Conservation (phyloP, 2,113 vertebrate species). For the Solea solea region DNA sequence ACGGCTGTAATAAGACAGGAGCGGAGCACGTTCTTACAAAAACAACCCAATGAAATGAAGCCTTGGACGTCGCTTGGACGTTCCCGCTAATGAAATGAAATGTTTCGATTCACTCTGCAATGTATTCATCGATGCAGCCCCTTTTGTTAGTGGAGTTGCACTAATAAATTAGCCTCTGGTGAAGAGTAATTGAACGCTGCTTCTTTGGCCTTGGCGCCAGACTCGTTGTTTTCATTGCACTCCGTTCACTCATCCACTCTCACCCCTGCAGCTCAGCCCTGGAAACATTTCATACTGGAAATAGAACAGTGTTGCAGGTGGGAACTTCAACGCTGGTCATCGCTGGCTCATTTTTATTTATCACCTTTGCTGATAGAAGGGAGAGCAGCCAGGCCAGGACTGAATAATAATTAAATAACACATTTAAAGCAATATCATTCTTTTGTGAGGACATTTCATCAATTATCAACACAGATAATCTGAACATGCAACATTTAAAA, state of each 20-base stretch:
- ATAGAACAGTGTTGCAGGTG: slow-evolving; percentile 22
- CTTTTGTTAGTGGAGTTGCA: slow-evolving; percentile 19
- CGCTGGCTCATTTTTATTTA: slow-evolving; percentile 32
- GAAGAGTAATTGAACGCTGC: slow-evolving; percentile 17
- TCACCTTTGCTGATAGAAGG: slow-evolving; percentile 33
- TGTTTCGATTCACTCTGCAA: slow-evolving; percentile 2
- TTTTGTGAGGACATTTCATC: too few relatives aligned
- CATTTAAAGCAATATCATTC: too few relatives aligned
- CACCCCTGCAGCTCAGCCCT: slow-evolving; percentile 12
- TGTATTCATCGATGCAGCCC: not conserved
- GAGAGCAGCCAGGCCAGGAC: slow-evolving; percentile 3
- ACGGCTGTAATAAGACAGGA: slow-evolving; percentile 5
- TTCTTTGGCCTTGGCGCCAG: slow-evolving; percentile 30
- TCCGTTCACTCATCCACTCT: slow-evolving; percentile 5
- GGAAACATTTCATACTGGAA: slow-evolving; percentile 44
- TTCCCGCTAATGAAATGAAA: slow-evolving; percentile 17
- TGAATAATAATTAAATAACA: too few relatives aligned
- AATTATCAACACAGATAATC: too few relatives aligned
- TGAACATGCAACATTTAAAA: too few relatives aligned
- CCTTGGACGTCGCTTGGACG: not conserved
- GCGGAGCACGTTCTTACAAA: not conserved
- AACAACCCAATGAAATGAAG: slow-evolving; percentile 13
- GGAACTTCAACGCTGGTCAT: slow-evolving; percentile 14
- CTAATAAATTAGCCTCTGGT: slow-evolving; percentile 32
- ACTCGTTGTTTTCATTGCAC: slow-evolving; percentile 18